A percentile compares a stretch with the other conserved stretches of the same genome.
These are phyloP conservation scores for Drosophila quadrilineata DNA, from an alignment of 1,140 invertebrate genomes.

Conservation along the genomic window DNA sequence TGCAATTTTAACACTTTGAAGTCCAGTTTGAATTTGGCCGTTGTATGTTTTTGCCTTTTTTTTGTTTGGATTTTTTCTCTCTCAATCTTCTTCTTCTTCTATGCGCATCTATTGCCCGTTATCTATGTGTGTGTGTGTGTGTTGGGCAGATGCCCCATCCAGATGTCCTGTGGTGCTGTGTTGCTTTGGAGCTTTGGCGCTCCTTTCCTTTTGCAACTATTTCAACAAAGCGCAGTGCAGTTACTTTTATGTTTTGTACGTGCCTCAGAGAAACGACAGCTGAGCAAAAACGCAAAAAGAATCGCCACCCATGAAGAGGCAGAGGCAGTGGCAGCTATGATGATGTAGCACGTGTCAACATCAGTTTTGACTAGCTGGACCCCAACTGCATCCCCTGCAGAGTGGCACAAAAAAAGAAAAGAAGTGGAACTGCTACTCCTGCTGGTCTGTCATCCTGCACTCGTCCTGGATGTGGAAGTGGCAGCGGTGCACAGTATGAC, in stretches of 20 bases:
- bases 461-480: not conserved
- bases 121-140: too few species aligned
- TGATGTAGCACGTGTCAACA: conserved; percentile 78
- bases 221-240: conserved; percentile 78
- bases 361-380: conserved; percentile 42
- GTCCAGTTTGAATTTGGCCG: conserved; percentile 70
- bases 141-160: conserved; percentile 14
- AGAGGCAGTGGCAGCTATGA: conserved; percentile 68
- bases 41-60: conserved; percentile 40
- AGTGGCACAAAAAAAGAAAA: too few species aligned
- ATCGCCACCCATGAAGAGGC: conserved; percentile 64
- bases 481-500: conserved; percentile 41
- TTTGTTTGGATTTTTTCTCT: conserved; percentile 13
- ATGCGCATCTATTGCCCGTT: conserved; percentile 6
- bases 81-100: conserved; percentile 25
- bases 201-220: conserved; percentile 72
- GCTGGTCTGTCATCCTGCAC: not conserved
- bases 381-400: too few species aligned
- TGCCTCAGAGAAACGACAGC: conserved; percentile 57
- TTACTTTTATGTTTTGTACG: conserved; percentile 79
- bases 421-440: conserved; percentile 4
- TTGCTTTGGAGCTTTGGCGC: conserved; percentile 57
- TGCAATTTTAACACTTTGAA: conserved; percentile 78
- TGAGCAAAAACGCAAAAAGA: conserved; percentile 43
- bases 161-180: conserved; percentile 43